Conservation (phyloP, 2,888 invertebrate genomes). For the Coleophora flavipennella region DNA sequence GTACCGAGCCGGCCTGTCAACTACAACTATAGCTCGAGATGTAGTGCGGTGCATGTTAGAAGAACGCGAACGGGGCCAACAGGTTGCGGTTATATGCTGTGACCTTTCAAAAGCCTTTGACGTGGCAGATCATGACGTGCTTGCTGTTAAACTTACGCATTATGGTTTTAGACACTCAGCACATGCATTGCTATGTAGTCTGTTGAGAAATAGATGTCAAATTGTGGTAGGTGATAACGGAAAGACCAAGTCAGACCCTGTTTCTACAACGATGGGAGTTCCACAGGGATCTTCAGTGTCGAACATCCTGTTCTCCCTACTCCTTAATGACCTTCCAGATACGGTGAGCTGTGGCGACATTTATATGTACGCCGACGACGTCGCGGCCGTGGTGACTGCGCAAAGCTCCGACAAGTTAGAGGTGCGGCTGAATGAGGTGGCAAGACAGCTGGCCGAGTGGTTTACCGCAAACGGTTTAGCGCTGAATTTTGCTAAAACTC, state of each 20-base stretch:
- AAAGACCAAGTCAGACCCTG: background rate
- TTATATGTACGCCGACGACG: constrained; percentile 8
- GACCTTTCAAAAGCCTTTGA: constrained; percentile 5
- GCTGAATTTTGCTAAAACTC: constrained; percentile 3
- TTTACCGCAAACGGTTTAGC: constrained; percentile 4
- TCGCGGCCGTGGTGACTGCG: background rate
- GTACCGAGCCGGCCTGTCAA: background rate
- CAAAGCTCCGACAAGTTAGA: background rate
- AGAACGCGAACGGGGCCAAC: background rate
- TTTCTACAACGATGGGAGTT: background rate
- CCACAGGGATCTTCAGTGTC: constrained; percentile 5
- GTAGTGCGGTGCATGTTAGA: background rate
- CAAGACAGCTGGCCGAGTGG: constrained; percentile 1
- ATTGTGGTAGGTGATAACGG: background rate
- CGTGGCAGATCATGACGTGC: constrained; percentile 3
- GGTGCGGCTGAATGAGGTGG: background rate
- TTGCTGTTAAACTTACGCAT: constrained; percentile 2
- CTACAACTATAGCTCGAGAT: constrained; percentile 2
- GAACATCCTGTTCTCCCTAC: constrained; percentile 1
- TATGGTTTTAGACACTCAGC: constrained; percentile 2
- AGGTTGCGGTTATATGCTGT: constrained; percentile 4
- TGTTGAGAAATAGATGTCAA: no score
- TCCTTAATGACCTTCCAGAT: constrained; percentile 6
- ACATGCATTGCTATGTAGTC: background rate
- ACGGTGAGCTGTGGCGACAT: background rate